Conservation (phyloP, 2,888 invertebrate genomes). For the Spodoptera exigua region DNA sequence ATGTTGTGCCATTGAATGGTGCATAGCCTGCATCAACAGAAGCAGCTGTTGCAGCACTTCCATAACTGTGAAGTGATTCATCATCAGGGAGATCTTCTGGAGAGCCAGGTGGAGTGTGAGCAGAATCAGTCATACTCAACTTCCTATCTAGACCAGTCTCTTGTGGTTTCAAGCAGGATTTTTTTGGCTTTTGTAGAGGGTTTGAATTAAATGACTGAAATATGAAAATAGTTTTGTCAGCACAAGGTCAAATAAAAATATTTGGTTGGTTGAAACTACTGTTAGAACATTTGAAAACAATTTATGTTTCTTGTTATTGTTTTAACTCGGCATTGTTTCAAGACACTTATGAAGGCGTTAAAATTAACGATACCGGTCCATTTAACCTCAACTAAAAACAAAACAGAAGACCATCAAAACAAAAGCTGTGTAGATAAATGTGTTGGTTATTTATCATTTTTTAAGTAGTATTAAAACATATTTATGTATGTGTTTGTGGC, state of each 20-base stretch:
- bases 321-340: too few relatives aligned
- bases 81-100: slow-evolving; percentile 92
- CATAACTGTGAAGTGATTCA: slow-evolving; percentile 94
- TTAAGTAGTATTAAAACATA: slow-evolving; percentile 15
- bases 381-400: slow-evolving; percentile 24
- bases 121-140: slow-evolving; percentile 82
- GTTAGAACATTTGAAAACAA: slow-evolving; percentile 28
- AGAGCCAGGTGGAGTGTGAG: slow-evolving; percentile 90
- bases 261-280: not conserved
- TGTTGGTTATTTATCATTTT: slow-evolving; percentile 3
- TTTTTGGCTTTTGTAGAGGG: slow-evolving; percentile 77
- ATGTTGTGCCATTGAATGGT: slow-evolving; percentile 92
- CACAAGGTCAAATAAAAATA: slow-evolving; percentile 16
- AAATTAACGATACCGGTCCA: not conserved
- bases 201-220: slow-evolving; percentile 86
- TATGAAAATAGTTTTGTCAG: slow-evolving; percentile 36
- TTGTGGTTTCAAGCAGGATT: slow-evolving; percentile 78
- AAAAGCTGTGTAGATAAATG: slow-evolving; percentile 11
- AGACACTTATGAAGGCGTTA: too few relatives aligned
- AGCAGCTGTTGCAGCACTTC: slow-evolving; percentile 94
- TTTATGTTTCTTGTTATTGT: not conserved
- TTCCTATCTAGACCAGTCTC: slow-evolving; percentile 77
- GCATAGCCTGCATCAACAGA: slow-evolving; percentile 95
- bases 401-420: slow-evolving; percentile 22
- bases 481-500: slow-evolving; percentile 50